phyloP scores from a whole-genome alignment of 1,140 invertebrate genomes.

The Drosophila mauritiana region DNA sequence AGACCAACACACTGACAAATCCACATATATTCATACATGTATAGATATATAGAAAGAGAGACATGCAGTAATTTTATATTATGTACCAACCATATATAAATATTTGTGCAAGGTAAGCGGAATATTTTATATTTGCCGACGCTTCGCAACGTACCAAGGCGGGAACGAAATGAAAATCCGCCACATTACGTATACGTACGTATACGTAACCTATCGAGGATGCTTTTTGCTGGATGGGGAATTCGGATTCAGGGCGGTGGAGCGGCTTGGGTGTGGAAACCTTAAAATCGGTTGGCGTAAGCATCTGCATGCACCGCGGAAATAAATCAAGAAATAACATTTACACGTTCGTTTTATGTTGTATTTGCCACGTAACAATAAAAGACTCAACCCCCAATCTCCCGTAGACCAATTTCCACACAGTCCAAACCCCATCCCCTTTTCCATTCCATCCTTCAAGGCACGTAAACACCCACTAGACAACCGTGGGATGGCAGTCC shows the following conservation, averaged over 20 bases:
- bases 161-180: slow-evolving; percentile 37
- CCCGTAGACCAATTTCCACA: slow-evolving; percentile 65
- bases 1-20: slow-evolving; percentile 21
- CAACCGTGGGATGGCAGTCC: slow-evolving; percentile 25
- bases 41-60: slow-evolving; percentile 9
- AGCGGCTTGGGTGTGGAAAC: slow-evolving; percentile 11
- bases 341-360: slow-evolving; percentile 83
- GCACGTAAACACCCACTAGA: slow-evolving; percentile 47
- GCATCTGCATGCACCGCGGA: slow-evolving; percentile 81
- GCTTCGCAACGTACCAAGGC: slow-evolving; percentile 28
- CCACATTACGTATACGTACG: slow-evolving; percentile 39
- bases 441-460: not conserved
- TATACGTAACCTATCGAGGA: slow-evolving; percentile 37
- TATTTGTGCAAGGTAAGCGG: slow-evolving; percentile 80
- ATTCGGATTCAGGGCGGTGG: not conserved
- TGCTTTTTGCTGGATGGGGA: slow-evolving; percentile 28
- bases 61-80: slow-evolving; percentile 75
- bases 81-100: slow-evolving; percentile 69
- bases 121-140: slow-evolving; percentile 74
- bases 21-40: slow-evolving; percentile 8
- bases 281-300: slow-evolving; percentile 75
- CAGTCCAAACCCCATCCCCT: not conserved
- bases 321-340: slow-evolving; percentile 84
- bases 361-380: slow-evolving; percentile 82
- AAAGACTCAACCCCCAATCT: slow-evolving; percentile 35